Evolutionary conservation across 1,140 invertebrate species (phyloP).

Genomic region (Rhopalosiphum maidis): DNA sequence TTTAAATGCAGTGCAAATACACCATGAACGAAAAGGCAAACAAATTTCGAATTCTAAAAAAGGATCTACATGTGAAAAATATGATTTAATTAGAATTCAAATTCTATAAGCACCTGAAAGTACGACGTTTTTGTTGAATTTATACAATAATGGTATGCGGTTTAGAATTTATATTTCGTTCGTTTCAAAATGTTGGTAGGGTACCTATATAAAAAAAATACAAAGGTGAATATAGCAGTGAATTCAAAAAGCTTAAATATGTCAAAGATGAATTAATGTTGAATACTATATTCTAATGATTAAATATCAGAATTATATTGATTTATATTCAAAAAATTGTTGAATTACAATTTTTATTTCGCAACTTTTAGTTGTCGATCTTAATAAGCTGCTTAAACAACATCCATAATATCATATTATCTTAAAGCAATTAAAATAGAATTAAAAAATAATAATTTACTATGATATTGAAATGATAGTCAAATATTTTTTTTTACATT

Average conservation of each 20-base stretch:
- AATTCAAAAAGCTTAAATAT: not conserved
- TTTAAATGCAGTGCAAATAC: not conserved
- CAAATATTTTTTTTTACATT: too few species aligned
- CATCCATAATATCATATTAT: not conserved
- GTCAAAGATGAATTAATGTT: not conserved
- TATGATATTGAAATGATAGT: too few species aligned
- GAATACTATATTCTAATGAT: not conserved
- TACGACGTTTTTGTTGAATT: not conserved
- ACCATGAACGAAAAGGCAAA: not conserved
- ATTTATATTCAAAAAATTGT: not conserved
- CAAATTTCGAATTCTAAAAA: not conserved
- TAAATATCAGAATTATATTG: too few species aligned
- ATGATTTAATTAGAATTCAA: not conserved
- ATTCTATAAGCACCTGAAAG: not conserved
- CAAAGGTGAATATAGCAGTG: not conserved
- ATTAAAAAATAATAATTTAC: too few species aligned
- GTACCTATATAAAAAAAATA: too few species aligned
- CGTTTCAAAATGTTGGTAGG: not conserved
- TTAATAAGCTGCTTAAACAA: not conserved
- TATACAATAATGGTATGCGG: not conserved
- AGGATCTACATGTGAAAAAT: not conserved
- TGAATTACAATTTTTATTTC: not conserved
- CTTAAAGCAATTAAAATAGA: too few species aligned
- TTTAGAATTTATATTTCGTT: not conserved
- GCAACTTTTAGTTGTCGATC: not conserved